Evolutionary conservation across 2,888 invertebrate genomes (phyloP), one percentile per base, ranked within the genome.

Genomic region (Drosophila robusta): DNA sequence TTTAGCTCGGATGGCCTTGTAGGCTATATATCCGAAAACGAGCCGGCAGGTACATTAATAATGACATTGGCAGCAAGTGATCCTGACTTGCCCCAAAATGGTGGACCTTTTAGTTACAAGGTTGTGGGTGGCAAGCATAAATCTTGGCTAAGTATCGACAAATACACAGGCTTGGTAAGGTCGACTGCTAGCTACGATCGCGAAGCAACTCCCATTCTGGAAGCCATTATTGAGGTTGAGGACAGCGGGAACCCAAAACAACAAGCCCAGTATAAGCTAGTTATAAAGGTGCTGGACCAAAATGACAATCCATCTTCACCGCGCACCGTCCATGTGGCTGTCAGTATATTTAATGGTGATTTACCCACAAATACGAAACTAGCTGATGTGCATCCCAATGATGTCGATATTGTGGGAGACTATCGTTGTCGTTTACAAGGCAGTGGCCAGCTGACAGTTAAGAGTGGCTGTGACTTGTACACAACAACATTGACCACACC

Each of bases 241-340:
- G 98, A 98, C 90, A 97, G 96, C 87, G 98, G 98, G 0, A 94
- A 93, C 36, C 98, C 98, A 0, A 95, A 95, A 75, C 96, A 97
- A 95, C 95, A 95, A 81, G 96, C 97, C 0, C 96, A 96, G 77
- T 96, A 97, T 89, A 94, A 94, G 8, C 94, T 98, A 55, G 94
- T 94, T 24, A 94, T 98, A 14, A 94, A 95, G 68, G 95, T 98
- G 3, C 92, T 96, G 14, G 98, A 98, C 92, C 95, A 96, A 91
- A 98, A 98, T 91, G 98, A 98, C 87, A 97, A 96, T 90, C 97
- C 98, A 14, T 98, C 97, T 0, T 95, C 95, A 2, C 94, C 97
- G 18, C 94, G 98, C 85, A 96, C 96, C 9, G 96, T 96, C 0
- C 96, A 96, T 85, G 94, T 97, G 18, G 93, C 96, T 51, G 95